Evolutionary conservation across 2,888 invertebrate genomes (phyloP).

Genomic region (Thereva unica): DNA sequence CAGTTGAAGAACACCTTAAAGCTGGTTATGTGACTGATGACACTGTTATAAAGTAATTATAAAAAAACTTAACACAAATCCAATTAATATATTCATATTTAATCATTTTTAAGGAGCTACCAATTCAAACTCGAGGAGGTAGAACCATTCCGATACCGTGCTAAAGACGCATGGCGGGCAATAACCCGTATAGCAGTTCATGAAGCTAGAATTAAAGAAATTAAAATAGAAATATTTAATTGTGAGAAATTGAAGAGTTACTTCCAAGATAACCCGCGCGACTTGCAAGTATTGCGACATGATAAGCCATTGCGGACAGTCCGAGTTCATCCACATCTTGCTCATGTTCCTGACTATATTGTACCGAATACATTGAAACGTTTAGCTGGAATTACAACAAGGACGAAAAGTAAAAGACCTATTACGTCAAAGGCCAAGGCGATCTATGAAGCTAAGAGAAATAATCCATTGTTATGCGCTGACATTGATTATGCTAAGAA

Average conservation of each 20-base stretch:
- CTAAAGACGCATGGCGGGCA: slow-evolving; percentile 92
- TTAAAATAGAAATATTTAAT: slow-evolving; percentile 89
- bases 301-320: slow-evolving; percentile 87
- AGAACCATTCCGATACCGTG: slow-evolving; percentile 93
- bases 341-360: slow-evolving; percentile 92
- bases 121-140: slow-evolving; percentile 94
- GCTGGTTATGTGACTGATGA: slow-evolving; percentile 67
- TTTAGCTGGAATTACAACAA: slow-evolving; percentile 60
- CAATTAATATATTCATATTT: background rate
- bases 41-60: slow-evolving; percentile 64
- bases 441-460: slow-evolving; percentile 51
- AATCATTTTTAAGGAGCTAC: slow-evolving; percentile 70
- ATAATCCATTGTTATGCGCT: slow-evolving; percentile 55
- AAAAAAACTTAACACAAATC: background rate
- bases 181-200: slow-evolving; percentile 91
- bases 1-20: slow-evolving; percentile 75
- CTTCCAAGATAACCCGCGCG: slow-evolving; percentile 90
- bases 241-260: slow-evolving; percentile 90
- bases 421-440: slow-evolving; percentile 49
- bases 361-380: slow-evolving; percentile 77
- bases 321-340: slow-evolving; percentile 78
- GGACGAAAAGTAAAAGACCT: slow-evolving; percentile 40
- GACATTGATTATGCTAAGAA: slow-evolving; percentile 54
- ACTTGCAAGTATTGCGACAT: slow-evolving; percentile 80
- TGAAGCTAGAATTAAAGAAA: slow-evolving; percentile 94